A percentile compares a stretch with the other conserved stretches of the same genome.
Evolutionary conservation across 2,888 invertebrate genomes (phyloP).

Genomic region (Lochmaea crataegi): DNA sequence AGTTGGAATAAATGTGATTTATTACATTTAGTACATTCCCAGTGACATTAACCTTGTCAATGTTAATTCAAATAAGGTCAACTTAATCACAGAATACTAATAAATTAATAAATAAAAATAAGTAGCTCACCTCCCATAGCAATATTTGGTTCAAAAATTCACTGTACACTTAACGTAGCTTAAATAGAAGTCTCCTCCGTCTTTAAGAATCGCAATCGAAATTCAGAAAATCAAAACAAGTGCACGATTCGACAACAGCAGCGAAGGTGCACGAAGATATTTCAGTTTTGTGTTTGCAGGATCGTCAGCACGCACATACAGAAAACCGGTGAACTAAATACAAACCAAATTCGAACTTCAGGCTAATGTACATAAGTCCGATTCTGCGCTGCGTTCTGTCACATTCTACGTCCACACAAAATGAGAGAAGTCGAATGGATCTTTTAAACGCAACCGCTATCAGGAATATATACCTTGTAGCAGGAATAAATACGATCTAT

Average conservation of each 20-base stretch:
- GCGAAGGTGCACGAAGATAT: constrained; percentile 41
- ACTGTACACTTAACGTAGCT: constrained; percentile 37
- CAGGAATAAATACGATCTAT: constrained; percentile 21
- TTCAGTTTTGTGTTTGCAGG: no score
- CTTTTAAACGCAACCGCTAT: constrained; percentile 1
- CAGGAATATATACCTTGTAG: constrained; percentile 26
- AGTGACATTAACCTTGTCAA: constrained; percentile 29
- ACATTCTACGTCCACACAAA: not conserved
- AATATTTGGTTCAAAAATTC: constrained; percentile 28
- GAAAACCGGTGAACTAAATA: not conserved
- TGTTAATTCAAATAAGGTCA: constrained; percentile 28
- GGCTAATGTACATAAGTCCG: constrained; percentile 6
- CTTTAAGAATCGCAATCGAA: constrained; percentile 31
- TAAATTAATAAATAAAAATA: constrained; percentile 18
- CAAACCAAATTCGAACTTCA: constrained; percentile 18
- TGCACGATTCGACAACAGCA: constrained; percentile 34
- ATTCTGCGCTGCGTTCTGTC: constrained; percentile 7
- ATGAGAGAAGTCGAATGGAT: constrained; percentile 4
- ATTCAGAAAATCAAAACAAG: constrained; percentile 43
- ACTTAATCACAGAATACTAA: constrained; percentile 10
- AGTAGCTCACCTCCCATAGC: constrained; percentile 47
- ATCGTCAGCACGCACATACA: constrained; percentile 14
- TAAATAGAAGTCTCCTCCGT: constrained; percentile 27
- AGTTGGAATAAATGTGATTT: not conserved
- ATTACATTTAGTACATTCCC: constrained; percentile 4